These are phyloP conservation scores for Andrena praecox DNA, from an alignment of 2,888 invertebrate species.

Conservation along the genomic window DNA sequence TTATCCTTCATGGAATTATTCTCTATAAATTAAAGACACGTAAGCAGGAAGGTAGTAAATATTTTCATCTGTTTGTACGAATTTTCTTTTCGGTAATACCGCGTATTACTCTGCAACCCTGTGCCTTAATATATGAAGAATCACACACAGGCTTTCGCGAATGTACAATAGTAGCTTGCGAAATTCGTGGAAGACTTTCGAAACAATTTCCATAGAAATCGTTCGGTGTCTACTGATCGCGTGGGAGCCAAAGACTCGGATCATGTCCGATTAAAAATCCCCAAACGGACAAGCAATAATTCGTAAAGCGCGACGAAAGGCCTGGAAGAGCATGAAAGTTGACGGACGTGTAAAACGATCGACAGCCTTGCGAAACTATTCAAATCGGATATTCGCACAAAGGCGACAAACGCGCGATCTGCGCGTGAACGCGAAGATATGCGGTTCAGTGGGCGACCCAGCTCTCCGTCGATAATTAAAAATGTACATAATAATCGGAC, in stretches of 20 bases:
- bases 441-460: conserved; percentile 47
- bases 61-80: no score
- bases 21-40: no score
- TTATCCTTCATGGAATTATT: no score
- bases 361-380: conserved; percentile 5
- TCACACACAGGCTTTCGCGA: no score
- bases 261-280: neutral
- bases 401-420: neutral
- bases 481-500: conserved; percentile 66
- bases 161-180: neutral
- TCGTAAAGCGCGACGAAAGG: neutral
- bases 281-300: neutral
- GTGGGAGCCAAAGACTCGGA: conserved; percentile 6
- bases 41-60: no score
- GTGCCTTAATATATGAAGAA: no score
- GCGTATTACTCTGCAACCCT: no score
- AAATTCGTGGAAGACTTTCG: neutral
- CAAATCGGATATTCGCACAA: neutral
- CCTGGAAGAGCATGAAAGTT: neutral
- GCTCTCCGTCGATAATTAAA: conserved; percentile 64
- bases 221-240: neutral
- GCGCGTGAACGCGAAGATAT: conserved; percentile 26
- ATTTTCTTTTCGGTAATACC: no score
- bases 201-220: conserved; percentile 9
- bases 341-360: neutral